phyloP scores from a whole-genome alignment of 2,888 invertebrate species.

The Marronus borbonicus region DNA sequence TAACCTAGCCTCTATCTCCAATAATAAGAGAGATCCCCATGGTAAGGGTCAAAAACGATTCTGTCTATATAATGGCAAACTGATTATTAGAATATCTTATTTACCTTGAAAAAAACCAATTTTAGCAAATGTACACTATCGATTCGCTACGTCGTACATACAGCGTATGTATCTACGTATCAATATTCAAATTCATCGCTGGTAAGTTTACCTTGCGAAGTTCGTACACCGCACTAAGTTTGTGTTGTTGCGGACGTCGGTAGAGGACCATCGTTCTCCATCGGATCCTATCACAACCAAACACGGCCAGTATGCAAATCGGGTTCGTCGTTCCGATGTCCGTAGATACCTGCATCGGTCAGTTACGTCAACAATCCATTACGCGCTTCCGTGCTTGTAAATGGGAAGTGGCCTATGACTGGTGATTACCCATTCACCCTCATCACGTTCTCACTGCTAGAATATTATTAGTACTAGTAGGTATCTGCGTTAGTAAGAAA shows the following conservation, averaged over 20 bases:
- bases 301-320: slow-evolving; percentile 69
- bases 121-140: not conserved
- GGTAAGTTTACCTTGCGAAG: slow-evolving; percentile 56
- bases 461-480: slow-evolving; percentile 35
- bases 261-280: slow-evolving; percentile 55
- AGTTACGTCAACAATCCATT: slow-evolving; percentile 70
- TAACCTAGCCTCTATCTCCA: no score
- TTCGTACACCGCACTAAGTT: slow-evolving; percentile 62
- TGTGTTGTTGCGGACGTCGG: slow-evolving; percentile 64
- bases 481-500: not conserved
- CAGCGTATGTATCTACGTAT: slow-evolving; percentile 56
- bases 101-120: not conserved
- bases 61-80: no score
- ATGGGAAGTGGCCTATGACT: slow-evolving; percentile 53
- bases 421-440: slow-evolving; percentile 38
- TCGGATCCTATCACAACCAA: slow-evolving; percentile 68
- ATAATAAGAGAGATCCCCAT: no score
- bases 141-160: slow-evolving; percentile 8
- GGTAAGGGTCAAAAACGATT: no score
- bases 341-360: slow-evolving; percentile 69
- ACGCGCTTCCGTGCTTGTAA: slow-evolving; percentile 63
- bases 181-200: slow-evolving; percentile 66
- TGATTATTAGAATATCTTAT: not conserved
- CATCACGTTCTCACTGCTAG: slow-evolving; percentile 28
- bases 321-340: slow-evolving; percentile 46